A percentile compares a stretch with the other conserved stretches of the same genome.
Evolutionary conservation across 2,888 invertebrate species (phyloP).

Genomic region (Chymomyza fuscimana): DNA sequence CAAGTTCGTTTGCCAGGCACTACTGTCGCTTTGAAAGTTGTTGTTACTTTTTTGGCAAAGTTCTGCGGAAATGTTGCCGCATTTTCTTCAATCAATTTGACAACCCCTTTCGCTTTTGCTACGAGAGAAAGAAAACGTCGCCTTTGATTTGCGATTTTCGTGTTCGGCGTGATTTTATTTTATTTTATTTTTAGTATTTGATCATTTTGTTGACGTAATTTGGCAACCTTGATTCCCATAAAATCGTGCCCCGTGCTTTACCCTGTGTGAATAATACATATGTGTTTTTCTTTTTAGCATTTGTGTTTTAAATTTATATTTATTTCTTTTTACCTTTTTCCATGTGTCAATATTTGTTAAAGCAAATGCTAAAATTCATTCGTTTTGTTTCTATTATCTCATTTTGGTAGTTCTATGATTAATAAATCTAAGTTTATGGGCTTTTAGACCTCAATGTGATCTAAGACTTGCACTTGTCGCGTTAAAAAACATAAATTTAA

Average conservation of each 20-base stretch:
- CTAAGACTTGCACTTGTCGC: background rate
- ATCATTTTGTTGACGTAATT: constrained; percentile 68
- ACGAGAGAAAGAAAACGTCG: constrained; percentile 53
- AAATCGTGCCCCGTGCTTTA: background rate
- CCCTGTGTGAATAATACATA: background rate
- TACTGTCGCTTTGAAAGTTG: background rate
- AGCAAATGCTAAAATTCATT: background rate
- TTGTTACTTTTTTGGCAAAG: background rate
- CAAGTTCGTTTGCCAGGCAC: background rate
- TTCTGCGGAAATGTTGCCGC: constrained; percentile 6
- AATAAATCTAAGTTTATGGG: constrained; percentile 59
- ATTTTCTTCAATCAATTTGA: constrained; percentile 1
- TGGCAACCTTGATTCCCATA: constrained; percentile 67
- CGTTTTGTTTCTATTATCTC: background rate
- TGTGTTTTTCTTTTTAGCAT: background rate
- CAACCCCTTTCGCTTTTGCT: background rate
- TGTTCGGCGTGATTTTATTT: constrained; percentile 41
- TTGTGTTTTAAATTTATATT: background rate
- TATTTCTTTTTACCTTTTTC: background rate
- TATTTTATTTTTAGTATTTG: constrained; percentile 61
- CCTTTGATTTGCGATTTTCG: constrained; percentile 60
- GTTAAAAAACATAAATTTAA: background rate
- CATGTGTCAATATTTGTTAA: background rate
- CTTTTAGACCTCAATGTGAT: constrained; percentile 20
- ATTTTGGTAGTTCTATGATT: constrained; percentile 47